These are phyloP conservation scores for Sparus aurata DNA, from an alignment of 2,797 vertebrate species.

Conservation along the genomic window DNA sequence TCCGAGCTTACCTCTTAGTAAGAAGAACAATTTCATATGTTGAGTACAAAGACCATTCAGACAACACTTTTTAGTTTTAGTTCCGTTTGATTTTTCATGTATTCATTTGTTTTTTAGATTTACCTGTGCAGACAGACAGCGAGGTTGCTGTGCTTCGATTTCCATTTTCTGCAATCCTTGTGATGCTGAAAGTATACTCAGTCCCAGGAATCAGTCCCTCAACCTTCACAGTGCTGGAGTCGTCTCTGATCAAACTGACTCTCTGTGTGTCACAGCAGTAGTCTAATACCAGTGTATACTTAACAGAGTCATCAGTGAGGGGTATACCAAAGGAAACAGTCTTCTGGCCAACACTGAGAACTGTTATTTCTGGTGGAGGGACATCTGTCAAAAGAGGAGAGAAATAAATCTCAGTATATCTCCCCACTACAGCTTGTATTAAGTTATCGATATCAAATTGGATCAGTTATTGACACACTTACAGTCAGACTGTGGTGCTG, in stretches of 20 bases:
- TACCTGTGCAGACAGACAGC: slow-evolving; percentile 34
- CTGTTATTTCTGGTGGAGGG: slow-evolving; percentile 21
- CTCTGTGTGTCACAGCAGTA: slow-evolving; percentile 4
- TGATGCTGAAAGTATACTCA: slow-evolving; percentile 32
- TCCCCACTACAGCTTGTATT: too few species aligned
- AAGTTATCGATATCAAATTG: too few species aligned
- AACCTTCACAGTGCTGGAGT: slow-evolving; percentile 8
- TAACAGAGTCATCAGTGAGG: not conserved
- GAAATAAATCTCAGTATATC: too few species aligned
- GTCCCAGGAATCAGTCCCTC: slow-evolving; percentile 34
- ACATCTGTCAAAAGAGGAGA: slow-evolving; percentile 18
- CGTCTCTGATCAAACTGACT: not conserved
- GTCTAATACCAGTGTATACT: slow-evolving; percentile 13
- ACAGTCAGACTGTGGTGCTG: too few species aligned
- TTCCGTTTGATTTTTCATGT: not conserved
- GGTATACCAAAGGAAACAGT: slow-evolving; percentile 23
- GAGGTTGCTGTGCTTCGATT: slow-evolving; percentile 7
- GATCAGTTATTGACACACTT: too few species aligned
- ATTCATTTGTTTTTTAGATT: not conserved
- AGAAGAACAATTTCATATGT: not conserved
- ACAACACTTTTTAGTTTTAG: not conserved
- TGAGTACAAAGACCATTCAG: not conserved
- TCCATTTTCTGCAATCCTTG: slow-evolving; percentile 13
- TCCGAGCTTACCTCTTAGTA: not conserved
- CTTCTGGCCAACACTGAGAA: not conserved